These are phyloP conservation scores for Papilio xuthus DNA, from an alignment of 1,140 invertebrate species.

Conservation along the genomic window DNA sequence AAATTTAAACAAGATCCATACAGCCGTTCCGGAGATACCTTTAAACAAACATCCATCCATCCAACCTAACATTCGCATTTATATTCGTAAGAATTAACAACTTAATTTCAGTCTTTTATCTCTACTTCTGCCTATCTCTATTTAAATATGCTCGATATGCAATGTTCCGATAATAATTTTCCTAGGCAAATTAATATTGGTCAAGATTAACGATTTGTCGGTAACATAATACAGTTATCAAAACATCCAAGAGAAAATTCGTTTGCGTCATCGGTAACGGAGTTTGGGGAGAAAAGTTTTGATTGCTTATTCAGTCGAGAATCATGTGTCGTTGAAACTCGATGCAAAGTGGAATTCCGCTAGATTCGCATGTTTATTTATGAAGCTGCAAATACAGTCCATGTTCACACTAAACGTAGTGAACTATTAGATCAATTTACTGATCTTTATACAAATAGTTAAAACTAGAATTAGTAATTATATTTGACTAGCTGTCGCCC, in stretches of 20 bases:
- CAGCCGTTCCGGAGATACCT: no score
- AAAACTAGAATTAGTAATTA: no score
- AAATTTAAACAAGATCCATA: no score
- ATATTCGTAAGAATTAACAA: no score
- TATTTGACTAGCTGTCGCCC: no score
- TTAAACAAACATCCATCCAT: no score
- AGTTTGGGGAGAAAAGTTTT: conserved; percentile 9
- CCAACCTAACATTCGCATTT: no score
- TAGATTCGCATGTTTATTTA: neutral
- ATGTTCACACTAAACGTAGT: neutral
- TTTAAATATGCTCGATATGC: no score
- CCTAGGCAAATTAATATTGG: neutral
- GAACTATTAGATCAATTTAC: neutral
- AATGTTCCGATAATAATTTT: neutral
- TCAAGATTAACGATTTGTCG: neutral
- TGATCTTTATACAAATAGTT: neutral
- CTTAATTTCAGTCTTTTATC: no score
- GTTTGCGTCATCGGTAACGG: conserved; percentile 1
- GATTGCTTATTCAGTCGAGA: conserved; percentile 23
- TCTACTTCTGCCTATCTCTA: no score
- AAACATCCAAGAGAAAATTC: neutral
- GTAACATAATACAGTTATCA: neutral
- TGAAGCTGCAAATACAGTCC: neutral
- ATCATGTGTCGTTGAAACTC: conserved; percentile 11
- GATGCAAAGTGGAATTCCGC: conserved; percentile 8